phyloP scores from a whole-genome alignment of 2,797 vertebrate species.

The Harpagifer antarcticus region DNA sequence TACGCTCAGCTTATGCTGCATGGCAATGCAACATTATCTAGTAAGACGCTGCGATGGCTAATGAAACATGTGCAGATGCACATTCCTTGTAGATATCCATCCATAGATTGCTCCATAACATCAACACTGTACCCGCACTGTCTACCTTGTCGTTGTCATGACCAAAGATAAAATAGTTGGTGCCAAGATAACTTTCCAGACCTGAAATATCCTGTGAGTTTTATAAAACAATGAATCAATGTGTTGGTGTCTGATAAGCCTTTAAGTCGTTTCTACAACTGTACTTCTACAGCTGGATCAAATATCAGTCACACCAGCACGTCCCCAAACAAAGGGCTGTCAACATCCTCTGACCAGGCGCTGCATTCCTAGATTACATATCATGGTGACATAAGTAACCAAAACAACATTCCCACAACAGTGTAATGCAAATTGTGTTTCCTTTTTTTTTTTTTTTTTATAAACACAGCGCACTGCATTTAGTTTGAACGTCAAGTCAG shows the following conservation, averaged over 20 bases:
- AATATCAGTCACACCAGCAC: not conserved
- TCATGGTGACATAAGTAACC: not conserved
- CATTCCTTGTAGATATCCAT: not conserved
- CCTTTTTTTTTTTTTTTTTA: too few species aligned
- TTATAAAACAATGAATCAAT: not conserved
- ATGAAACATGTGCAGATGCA: not conserved
- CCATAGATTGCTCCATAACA: not conserved
- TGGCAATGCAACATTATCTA: not conserved
- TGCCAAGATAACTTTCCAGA: not conserved
- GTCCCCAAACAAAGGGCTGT: not conserved
- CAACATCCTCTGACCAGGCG: not conserved
- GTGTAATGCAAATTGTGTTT: not conserved
- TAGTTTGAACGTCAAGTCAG: not conserved
- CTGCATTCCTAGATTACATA: not conserved
- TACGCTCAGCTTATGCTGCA: not conserved
- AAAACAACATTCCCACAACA: not conserved
- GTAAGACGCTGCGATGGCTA: not conserved
- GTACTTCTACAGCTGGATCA: not conserved
- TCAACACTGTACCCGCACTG: not conserved
- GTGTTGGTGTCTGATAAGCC: constrained; percentile 1
- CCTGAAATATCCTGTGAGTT: not conserved
- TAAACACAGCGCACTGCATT: not conserved
- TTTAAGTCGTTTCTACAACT: not conserved
- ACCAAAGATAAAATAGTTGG: not conserved
- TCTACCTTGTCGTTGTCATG: not conserved